Conservation (phyloP, 2,113 vertebrate genomes). For the Tylochromis polylepis region DNA sequence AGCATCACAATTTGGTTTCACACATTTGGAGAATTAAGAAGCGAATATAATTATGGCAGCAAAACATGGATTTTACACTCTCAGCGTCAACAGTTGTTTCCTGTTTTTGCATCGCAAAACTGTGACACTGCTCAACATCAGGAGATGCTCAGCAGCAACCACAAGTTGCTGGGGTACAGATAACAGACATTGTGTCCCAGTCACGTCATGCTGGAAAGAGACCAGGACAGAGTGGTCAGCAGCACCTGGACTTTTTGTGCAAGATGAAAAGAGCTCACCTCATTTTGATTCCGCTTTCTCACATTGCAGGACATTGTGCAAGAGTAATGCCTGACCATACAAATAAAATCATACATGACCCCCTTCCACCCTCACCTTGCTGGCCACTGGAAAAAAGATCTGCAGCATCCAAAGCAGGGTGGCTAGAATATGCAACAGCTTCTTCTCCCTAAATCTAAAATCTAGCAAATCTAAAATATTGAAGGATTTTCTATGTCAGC, state of each 20-base stretch:
- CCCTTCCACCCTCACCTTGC: background rate
- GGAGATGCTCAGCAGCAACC: background rate
- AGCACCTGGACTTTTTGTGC: background rate
- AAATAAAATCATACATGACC: background rate
- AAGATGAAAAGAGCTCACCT: background rate
- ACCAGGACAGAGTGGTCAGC: background rate
- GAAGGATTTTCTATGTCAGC: background rate
- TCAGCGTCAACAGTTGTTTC: background rate
- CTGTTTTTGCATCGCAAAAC: background rate
- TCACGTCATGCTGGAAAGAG: background rate
- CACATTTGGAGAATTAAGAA: background rate
- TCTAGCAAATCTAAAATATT: background rate
- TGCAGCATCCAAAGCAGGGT: background rate
- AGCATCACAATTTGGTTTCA: background rate
- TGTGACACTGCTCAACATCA: background rate
- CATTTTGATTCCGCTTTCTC: background rate
- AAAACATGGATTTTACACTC: background rate
- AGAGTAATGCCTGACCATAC: background rate
- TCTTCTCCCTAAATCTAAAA: background rate
- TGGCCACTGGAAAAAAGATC: no score
- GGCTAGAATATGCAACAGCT: background rate
- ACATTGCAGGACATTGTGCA: background rate
- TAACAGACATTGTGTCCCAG: background rate
- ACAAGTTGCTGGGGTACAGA: background rate
- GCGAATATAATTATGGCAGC: background rate